These are phyloP conservation scores for Oryzias dopingdopingensis DNA, from an alignment of 2,797 vertebrate genomes.

Conservation along the genomic window DNA sequence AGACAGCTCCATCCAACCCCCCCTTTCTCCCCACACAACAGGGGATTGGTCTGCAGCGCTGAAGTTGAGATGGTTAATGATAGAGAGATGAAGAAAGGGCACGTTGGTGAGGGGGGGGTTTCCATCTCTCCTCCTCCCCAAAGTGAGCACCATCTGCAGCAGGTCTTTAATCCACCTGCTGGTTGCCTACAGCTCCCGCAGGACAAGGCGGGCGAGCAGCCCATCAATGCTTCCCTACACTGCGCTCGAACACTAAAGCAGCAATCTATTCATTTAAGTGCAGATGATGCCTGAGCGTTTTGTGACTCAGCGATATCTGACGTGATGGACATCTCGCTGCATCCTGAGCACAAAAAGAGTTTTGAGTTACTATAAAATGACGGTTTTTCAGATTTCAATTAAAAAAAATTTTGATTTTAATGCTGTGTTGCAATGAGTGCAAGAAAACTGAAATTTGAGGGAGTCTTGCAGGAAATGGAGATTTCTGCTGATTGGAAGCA, in stretches of 20 bases:
- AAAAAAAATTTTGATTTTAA: no score
- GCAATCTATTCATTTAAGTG: constrained; percentile 31
- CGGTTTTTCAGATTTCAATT: no score
- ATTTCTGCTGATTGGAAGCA: background rate
- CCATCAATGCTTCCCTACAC: constrained; percentile 14
- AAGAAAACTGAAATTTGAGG: no score
- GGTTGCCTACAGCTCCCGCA: constrained; percentile 44
- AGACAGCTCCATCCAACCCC: constrained; percentile 10
- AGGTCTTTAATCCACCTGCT: constrained; percentile 55
- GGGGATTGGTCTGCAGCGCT: constrained; percentile 39
- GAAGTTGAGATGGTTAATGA: constrained; percentile 45
- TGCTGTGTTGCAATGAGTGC: no score
- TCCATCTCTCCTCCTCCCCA: constrained; percentile 53
- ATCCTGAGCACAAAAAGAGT: no score
- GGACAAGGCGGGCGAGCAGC: constrained; percentile 29
- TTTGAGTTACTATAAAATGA: no score
- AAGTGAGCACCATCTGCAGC: constrained; percentile 66
- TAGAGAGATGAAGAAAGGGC: constrained; percentile 26
- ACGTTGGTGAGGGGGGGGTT: constrained; percentile 23
- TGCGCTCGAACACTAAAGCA: constrained; percentile 24
- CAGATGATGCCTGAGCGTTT: constrained; percentile 25
- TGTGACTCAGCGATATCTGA: constrained; percentile 48
- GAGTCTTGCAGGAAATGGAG: no score
- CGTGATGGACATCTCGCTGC: constrained; percentile 15
- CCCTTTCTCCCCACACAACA: constrained; percentile 35